A percentile compares a stretch with the other conserved stretches of the same genome.
These are phyloP conservation scores for Cotesia typhae DNA, from an alignment of 1,140 invertebrate genomes.

Conservation along the genomic window DNA sequence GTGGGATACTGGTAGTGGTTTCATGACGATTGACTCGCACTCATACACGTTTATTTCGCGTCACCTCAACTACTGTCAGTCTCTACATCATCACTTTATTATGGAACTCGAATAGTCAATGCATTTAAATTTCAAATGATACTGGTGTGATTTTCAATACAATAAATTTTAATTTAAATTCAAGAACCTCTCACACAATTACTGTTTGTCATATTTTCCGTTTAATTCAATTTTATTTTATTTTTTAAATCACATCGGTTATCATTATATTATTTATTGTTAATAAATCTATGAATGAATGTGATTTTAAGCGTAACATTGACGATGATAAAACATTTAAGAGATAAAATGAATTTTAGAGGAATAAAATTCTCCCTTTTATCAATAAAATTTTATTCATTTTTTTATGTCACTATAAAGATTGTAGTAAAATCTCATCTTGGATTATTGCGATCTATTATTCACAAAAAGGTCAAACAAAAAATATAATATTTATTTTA, in stretches of 20 bases:
- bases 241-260: too few relatives aligned
- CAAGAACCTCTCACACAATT: too few relatives aligned
- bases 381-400: slow-evolving; percentile 6
- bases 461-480: neutral
- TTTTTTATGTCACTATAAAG: neutral
- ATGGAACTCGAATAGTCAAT: neutral
- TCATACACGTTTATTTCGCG: too few relatives aligned
- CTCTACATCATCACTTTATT: neutral
- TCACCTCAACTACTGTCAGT: neutral
- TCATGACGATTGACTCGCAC: neutral
- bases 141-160: too few relatives aligned
- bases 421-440: slow-evolving; percentile 7
- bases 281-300: too few relatives aligned
- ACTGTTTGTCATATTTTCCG: too few relatives aligned
- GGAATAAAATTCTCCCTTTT: neutral
- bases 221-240: too few relatives aligned
- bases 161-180: too few relatives aligned
- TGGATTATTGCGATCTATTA: neutral
- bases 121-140: neutral
- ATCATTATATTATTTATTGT: too few relatives aligned
- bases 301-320: neutral
- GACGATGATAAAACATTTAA: neutral
- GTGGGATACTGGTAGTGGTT: neutral
- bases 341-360: neutral
- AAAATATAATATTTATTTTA: neutral